Base-by-base conservation (phyloP, 1,140 invertebrate genomes). In the Hestina assimilis region DNA sequence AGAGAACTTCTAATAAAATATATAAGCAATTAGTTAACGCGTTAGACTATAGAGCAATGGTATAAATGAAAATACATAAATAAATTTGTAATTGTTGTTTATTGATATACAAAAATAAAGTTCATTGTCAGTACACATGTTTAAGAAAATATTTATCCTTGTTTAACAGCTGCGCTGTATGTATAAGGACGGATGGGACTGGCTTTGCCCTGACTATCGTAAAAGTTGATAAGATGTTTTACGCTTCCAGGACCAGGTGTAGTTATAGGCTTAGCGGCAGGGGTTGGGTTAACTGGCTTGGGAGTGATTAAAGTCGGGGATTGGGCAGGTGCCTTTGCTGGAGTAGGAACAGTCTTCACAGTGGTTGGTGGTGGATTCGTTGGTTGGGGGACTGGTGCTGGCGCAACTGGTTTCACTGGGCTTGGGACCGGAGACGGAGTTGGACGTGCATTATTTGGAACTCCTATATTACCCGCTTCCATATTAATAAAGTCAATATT, bases 401-500 rank as follows among this genome's bases (percentile, higher is more conserved):
- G 58, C 24, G 54, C 41, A 9, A 52, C 41, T 4, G 59, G 60
- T 35, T 47, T 26, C 1, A 26, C 52, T 9, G 64, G 59, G 43
- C 55, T 54, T 21, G 59, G 40, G 19, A 20, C 48, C 21, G 64
- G 42, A 7, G 46, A 29, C 1, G 31, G 51, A 4, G n/a, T 9
- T 26, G 57, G 56, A 5, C 26, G 21, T 14, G n/a, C 24, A 40
- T 43, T 42, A 11, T 17, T 35, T 31, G 51, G 59, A 0, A 67
- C 66, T 11, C 58, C 24, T 11, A 55, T 31, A 0, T 62, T 66
- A 41, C 67, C 67, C 17, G 48, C 52, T 63, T 88, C 85, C 85
- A 86, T 88, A 43, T 86, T 86, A 40, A 88, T 88, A 57, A 88
- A 88, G 17, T 75, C 85, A 21, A 81, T 52, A 60, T 88, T 88